Evolutionary conservation across 2,888 invertebrate species (phyloP).

Genomic region (Ditula angustiorana): DNA sequence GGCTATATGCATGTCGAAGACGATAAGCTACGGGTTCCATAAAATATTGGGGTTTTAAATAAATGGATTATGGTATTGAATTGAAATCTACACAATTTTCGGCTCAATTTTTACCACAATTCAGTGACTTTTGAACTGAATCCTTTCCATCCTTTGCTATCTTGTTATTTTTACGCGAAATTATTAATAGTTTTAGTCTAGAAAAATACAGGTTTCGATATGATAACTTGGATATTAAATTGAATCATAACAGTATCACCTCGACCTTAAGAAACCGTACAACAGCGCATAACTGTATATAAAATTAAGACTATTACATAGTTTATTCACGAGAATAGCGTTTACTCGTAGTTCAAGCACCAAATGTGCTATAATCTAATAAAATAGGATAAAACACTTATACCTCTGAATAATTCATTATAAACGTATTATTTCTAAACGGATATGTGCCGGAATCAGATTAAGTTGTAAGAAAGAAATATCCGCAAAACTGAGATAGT

Average conservation of each 20-base stretch:
- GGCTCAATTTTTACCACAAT: too few species aligned
- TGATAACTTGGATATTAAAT: neutral
- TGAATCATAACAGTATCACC: neutral
- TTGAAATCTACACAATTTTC: too few species aligned
- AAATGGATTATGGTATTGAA: too few species aligned
- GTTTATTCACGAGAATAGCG: neutral
- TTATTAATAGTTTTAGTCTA: neutral
- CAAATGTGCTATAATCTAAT: neutral
- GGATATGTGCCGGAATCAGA: neutral
- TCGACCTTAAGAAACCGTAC: conserved; percentile 17
- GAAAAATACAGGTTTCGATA: neutral
- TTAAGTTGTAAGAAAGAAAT: conserved; percentile 6
- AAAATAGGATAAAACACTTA: neutral
- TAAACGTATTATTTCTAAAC: conserved; percentile 5
- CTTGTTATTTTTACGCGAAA: too few species aligned
- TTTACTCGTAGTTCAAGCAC: conserved; percentile 6
- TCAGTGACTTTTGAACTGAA: too few species aligned
- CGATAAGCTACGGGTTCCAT: too few species aligned
- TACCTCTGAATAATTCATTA: conserved; percentile 3
- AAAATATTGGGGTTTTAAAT: too few species aligned
- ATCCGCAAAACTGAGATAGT: conserved; percentile 19
- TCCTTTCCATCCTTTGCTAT: too few species aligned
- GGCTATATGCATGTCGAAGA: too few species aligned
- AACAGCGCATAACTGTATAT: conserved; percentile 19
- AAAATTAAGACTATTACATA: conserved; percentile 33